Evolutionary conservation across 2,888 invertebrate genomes (phyloP).

Genomic region (Leptarthrus brevirostris): DNA sequence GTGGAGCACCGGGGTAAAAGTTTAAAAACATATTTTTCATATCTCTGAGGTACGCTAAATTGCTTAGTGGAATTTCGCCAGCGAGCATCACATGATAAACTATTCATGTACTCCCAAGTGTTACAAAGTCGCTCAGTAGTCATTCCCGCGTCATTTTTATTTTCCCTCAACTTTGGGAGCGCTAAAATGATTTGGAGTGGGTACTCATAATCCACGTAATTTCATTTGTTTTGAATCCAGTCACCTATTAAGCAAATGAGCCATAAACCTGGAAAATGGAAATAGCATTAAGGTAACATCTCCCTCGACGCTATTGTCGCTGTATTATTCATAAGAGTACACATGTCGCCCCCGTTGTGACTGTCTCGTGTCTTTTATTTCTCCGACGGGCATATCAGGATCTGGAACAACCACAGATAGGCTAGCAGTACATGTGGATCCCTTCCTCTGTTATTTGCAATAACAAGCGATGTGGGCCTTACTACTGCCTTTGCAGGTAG

Average conservation of each 20-base stretch:
- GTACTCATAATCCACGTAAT: constrained; percentile 33
- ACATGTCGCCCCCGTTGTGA: constrained; percentile 18
- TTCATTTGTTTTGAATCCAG: constrained; percentile 44
- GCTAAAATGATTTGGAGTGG: constrained; percentile 26
- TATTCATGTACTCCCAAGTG: background rate
- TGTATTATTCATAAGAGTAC: constrained; percentile 49
- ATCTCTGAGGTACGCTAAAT: too few relatives aligned
- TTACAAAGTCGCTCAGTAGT: background rate
- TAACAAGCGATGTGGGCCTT: constrained; percentile 23
- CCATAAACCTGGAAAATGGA: constrained; percentile 49
- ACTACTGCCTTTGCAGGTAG: background rate
- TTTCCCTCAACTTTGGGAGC: background rate
- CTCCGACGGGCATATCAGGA: background rate
- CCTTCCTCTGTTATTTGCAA: constrained; percentile 4
- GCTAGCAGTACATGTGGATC: constrained; percentile 3
- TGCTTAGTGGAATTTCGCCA: too few relatives aligned
- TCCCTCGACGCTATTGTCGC: constrained; percentile 37
- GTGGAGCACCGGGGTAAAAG: too few relatives aligned
- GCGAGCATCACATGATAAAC: background rate
- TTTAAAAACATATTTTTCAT: too few relatives aligned
- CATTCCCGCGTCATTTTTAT: background rate
- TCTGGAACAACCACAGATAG: background rate
- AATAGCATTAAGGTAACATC: constrained; percentile 47
- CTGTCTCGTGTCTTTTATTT: background rate
- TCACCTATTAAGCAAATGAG: constrained; percentile 48